Evolutionary conservation across 1,140 invertebrate genomes (phyloP).

Genomic region (Drosophila varians): DNA sequence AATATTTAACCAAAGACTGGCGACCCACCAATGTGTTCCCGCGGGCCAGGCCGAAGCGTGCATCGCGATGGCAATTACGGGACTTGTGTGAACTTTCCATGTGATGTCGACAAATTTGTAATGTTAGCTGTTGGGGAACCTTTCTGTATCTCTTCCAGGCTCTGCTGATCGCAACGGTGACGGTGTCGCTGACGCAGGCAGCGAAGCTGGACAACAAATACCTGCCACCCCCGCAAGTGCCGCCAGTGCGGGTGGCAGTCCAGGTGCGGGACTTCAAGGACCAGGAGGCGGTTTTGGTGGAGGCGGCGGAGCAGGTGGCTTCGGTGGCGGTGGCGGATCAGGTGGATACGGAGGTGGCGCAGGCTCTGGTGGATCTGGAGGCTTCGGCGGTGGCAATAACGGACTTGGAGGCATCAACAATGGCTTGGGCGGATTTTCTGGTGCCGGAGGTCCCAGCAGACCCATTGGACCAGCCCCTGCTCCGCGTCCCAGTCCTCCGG

Average conservation of each 20-base stretch:
- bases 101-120: conserved; percentile 37
- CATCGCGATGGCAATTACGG: conserved; percentile 55
- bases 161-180: conserved; percentile 60
- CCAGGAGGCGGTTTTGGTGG: conserved; percentile 60
- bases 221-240: conserved; percentile 82
- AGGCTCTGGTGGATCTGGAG: conserved; percentile 53
- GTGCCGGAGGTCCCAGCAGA: conserved; percentile 56
- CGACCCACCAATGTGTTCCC: not conserved
- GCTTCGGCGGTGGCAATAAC: conserved; percentile 63
- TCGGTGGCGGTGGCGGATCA: conserved; percentile 35
- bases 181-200: conserved; percentile 60
- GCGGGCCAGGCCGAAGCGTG: conserved; percentile 32
- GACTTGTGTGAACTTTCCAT: conserved; percentile 33
- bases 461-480: conserved; percentile 47
- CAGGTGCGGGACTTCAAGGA: conserved; percentile 73
- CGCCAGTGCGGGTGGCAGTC: conserved; percentile 70
- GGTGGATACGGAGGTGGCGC: conserved; percentile 70
- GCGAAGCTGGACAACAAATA: conserved; percentile 84
- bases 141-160: conserved; percentile 54
- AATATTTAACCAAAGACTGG: not conserved
- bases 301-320: conserved; percentile 43
- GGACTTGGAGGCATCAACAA: conserved; percentile 72
- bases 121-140: not conserved
- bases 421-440: conserved; percentile 71
- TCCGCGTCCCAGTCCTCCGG: conserved; percentile 32